Percentiles rank a stretch among this genome's conserved stretches.
Conservation (phyloP, 2,797 vertebrate species). For the Pangasius djambal region DNA sequence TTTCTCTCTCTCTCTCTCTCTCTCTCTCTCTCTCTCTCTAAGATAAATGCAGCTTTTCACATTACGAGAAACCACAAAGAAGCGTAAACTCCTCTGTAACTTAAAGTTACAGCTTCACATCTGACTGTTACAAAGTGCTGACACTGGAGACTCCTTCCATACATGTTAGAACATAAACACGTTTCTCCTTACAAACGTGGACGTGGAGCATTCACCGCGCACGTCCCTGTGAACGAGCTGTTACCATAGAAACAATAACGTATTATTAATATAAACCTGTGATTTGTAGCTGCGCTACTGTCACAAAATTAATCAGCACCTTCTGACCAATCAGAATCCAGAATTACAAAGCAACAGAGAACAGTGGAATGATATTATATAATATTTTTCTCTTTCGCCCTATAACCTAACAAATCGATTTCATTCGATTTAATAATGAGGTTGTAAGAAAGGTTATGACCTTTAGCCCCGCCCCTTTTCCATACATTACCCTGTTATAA, state of each 20-base stretch:
- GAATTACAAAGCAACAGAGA: neutral
- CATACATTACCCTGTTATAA: neutral
- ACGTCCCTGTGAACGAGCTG: neutral
- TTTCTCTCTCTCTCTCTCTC: no score
- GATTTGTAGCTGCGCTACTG: neutral
- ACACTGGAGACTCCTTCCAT: neutral
- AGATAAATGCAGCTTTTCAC: no score
- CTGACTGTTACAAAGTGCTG: neutral
- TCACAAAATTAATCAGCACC: neutral
- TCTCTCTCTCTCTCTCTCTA: no score
- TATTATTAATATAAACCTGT: neutral
- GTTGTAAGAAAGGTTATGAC: neutral
- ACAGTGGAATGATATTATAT: neutral
- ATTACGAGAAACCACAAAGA: no score
- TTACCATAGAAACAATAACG: neutral
- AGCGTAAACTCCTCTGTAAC: no score
- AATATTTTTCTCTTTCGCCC: neutral
- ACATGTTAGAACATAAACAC: neutral
- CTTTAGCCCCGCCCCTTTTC: neutral
- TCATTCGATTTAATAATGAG: neutral
- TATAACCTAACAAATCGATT: neutral
- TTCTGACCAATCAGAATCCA: neutral
- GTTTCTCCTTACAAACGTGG: no score
- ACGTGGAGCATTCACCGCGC: no score
- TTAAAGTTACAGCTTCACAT: no score